Evolutionary conservation across 2,888 invertebrate species (phyloP), one percentile per base, ranked within the genome.

Genomic region (Brachyptera putata): DNA sequence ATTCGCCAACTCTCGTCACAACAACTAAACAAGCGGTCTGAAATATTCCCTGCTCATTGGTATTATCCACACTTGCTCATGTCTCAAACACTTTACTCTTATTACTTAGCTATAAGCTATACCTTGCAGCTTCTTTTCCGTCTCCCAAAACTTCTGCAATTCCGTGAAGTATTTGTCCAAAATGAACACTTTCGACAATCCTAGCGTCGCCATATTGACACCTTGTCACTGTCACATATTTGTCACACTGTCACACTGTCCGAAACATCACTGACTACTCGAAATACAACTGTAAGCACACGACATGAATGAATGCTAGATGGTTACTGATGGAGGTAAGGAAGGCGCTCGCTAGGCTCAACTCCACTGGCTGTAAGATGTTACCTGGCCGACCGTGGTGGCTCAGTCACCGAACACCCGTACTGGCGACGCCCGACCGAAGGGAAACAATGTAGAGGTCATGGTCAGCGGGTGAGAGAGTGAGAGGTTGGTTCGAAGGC

Each of bases 131-230:
- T 93, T 93, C 80, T 94, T 93, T 79, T 95, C 95, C 65, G 93
- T 92, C 79, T 94, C 93, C 91, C 94, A 92, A 81, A 94, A 92
- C 81, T 95, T 95, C 77, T 93, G 93, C 77, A 95, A 83, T 80
- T 95, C 95, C 69, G 92, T 93, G 80, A 95, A 95, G 80, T 95
- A 95, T 79, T 95, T 95, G 86, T 95, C 95, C 84, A 95, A 85
- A 77, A 95, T 95, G 85, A 94, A 95, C 78, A 94, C 94, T 83
- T 95, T 95, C 76, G 93, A 93, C 72, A 94, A 88, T 82, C 94
- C 94, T 81, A 94, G 84, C 78, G 93, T 93, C 84, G 94, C 93
- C 94, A 94, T 94, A 79, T 77, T 77, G 73, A 9, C 48, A 22
- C 48, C n/a, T 16, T 53, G 22, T 14, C 18, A 18, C 50, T 24